Evolutionary conservation across 1,140 invertebrate genomes (phyloP).

Genomic region (Vanessa atalanta): DNA sequence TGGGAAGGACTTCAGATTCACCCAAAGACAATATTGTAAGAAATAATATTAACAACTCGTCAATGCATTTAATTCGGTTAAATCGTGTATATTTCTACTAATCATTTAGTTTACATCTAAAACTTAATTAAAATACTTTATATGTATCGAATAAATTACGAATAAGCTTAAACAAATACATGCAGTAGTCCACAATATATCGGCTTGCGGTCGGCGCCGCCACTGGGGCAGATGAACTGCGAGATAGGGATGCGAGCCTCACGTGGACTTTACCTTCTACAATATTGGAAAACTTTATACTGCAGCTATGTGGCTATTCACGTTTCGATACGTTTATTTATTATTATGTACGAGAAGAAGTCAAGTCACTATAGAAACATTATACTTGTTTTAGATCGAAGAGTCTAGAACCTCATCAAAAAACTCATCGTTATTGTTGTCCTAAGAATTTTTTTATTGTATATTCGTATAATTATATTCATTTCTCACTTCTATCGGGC

Average conservation of each 20-base stretch:
- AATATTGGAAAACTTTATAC: not conserved
- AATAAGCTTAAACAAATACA: slow-evolving; percentile 3
- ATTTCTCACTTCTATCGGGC: too few relatives aligned
- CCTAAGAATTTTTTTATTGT: too few relatives aligned
- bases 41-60: too few relatives aligned
- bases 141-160: not conserved
- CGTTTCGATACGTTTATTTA: not conserved
- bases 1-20: too few relatives aligned
- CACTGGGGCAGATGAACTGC: not conserved
- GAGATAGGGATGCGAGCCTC: not conserved
- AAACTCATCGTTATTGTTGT: too few relatives aligned
- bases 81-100: not conserved
- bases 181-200: not conserved
- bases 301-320: not conserved
- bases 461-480: too few relatives aligned
- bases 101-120: not conserved
- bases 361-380: too few relatives aligned
- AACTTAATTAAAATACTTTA: not conserved
- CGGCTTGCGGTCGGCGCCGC: not conserved
- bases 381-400: too few relatives aligned
- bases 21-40: too few relatives aligned
- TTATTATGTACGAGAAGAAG: not conserved
- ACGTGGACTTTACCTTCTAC: not conserved
- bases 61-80: too few relatives aligned
- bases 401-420: too few relatives aligned